phyloP scores from a whole-genome alignment of 2,888 invertebrate species.

The Eumacrocentrus americanus region DNA sequence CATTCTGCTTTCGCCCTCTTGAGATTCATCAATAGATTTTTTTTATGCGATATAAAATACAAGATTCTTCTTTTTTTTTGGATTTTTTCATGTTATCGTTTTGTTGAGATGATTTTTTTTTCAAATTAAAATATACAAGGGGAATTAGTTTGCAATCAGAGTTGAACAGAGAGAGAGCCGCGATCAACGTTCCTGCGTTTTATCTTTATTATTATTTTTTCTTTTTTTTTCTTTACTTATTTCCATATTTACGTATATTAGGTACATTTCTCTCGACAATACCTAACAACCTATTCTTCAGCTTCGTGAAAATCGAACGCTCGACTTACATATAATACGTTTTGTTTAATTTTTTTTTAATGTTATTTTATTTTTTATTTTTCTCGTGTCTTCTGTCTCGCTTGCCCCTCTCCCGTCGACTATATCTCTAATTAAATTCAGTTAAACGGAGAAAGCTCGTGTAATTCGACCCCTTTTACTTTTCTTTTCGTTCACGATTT shows the following conservation, averaged over 20 bases:
- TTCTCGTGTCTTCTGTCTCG: background rate
- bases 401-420: background rate
- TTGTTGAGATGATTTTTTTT: background rate
- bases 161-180: slow-evolving; percentile 2
- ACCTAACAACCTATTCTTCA: slow-evolving; percentile 18
- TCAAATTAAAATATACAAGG: background rate
- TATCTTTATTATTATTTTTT: slow-evolving; percentile 21
- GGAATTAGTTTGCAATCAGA: background rate
- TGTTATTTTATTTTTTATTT: slow-evolving; percentile 6
- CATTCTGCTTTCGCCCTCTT: no score
- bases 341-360: slow-evolving; percentile 16
- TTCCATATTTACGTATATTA: slow-evolving; percentile 40
- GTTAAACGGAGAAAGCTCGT: slow-evolving; percentile 7
- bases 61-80: background rate
- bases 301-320: slow-evolving; percentile 10
- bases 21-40: background rate
- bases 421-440: background rate
- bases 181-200: slow-evolving; percentile 23
- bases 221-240: slow-evolving; percentile 27
- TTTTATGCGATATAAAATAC: no score
- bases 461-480: slow-evolving; percentile 3
- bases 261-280: slow-evolving; percentile 35
- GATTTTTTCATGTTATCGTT: background rate
- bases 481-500: slow-evolving; percentile 7
- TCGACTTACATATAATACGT: slow-evolving; percentile 22